phyloP scores from a whole-genome alignment of 2,888 invertebrate species.

The Ormyrus nitidulus region DNA sequence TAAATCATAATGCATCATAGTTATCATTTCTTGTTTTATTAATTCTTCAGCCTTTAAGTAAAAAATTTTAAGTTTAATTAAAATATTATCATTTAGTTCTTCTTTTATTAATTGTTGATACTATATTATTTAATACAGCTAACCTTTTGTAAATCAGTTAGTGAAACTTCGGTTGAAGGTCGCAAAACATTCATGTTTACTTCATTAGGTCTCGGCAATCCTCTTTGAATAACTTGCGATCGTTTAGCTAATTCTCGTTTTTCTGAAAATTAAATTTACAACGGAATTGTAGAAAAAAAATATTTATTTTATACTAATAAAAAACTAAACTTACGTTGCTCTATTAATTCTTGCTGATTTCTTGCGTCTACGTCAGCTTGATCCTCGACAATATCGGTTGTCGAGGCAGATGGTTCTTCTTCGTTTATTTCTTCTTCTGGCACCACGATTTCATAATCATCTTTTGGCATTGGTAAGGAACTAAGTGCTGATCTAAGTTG shows the following conservation, averaged over 20 bases:
- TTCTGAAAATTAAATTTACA: constrained; percentile 69
- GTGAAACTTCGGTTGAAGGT: constrained; percentile 84
- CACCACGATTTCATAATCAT: constrained; percentile 99
- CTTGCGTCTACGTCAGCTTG: constrained; percentile 90
- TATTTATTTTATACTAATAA: constrained; percentile 8
- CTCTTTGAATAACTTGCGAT: constrained; percentile 91
- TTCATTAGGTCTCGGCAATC: constrained; percentile 85
- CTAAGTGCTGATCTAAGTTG: constrained; percentile 87
- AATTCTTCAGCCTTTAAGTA: constrained; percentile 89
- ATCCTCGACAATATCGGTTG: constrained; percentile 81
- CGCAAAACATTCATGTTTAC: constrained; percentile 90
- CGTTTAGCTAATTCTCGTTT: constrained; percentile 84
- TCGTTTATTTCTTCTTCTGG: constrained; percentile 86
- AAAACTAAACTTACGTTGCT: constrained; percentile 77
- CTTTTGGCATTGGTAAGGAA: constrained; percentile 91
- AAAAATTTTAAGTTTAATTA: constrained; percentile 86
- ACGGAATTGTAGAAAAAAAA: not conserved
- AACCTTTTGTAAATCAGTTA: constrained; percentile 89
- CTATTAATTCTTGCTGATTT: constrained; percentile 82
- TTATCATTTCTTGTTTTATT: constrained; percentile 96
- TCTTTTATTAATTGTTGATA: constrained; percentile 97
- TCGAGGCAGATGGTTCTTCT: constrained; percentile 71
- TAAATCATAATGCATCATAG: constrained; percentile 94
- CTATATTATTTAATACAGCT: constrained; percentile 69
- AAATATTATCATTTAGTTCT: constrained; percentile 97